These are phyloP conservation scores for Mustela nigripes DNA, from an alignment of 2,113 vertebrate genomes.

Conservation along the genomic window DNA sequence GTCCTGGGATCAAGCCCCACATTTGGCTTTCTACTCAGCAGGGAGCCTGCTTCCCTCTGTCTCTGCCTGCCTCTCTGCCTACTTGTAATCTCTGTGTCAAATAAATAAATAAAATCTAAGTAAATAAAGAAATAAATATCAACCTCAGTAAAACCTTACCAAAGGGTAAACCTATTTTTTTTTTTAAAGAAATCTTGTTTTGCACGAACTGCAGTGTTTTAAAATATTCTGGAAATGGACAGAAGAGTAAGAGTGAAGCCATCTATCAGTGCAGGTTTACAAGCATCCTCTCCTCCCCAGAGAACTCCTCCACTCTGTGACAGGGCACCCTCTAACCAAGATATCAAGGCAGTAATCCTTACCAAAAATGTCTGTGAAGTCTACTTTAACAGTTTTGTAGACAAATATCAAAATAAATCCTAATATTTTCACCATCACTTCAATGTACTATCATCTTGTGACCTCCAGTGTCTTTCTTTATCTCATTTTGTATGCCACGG, in stretches of 20 bases:
- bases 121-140: neutral
- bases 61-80: no score
- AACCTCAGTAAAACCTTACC: neutral
- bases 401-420: neutral
- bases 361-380: neutral
- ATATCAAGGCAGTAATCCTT: neutral
- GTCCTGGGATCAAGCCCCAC: no score
- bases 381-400: neutral
- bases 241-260: neutral
- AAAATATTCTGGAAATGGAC: neutral
- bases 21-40: no score
- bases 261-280: neutral
- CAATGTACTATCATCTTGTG: neutral
- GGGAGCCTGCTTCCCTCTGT: no score
- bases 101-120: no score
- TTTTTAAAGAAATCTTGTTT: neutral
- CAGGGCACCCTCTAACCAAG: fast-evolving
- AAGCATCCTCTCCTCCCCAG: neutral
- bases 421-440: neutral
- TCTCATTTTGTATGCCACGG: neutral
- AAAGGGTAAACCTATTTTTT: neutral
- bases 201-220: neutral
- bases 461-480: neutral
- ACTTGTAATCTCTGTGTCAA: no score
- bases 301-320: neutral